Base-by-base conservation (phyloP, 1,140 invertebrate species). In the Pseudomyrmex dendroicus region DNA sequence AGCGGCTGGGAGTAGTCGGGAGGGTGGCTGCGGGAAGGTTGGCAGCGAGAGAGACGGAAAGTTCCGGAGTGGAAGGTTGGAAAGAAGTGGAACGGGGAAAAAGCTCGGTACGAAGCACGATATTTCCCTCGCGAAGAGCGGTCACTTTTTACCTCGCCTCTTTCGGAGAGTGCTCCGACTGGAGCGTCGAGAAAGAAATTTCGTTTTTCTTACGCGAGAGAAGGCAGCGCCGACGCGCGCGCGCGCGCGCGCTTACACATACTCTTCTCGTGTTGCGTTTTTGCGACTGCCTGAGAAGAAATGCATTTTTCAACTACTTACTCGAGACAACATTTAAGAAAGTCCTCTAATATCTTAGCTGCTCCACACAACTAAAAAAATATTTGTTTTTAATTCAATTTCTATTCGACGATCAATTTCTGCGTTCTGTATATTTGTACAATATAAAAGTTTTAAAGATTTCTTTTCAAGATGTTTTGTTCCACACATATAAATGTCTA, bases 121-220 rank as follows among this genome's bases (percentile, higher is more conserved):
- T 73, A 84, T 84, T 84, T 84, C 74, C 82, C 82, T 80, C 82
- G 54, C 82, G 73, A 64, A 84, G 66, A 74, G 63, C 66, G 73
- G 73, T 84, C 73, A 67, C 74, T 78, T 84, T 74, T 84, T 84
- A 66, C 82, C 73, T 74, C 82, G 74, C 62, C 76, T 80, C 76
- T 80, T 80, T 82, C 68, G 78, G 72, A 82, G 78, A 74, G 72
- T 80, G 76, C 76, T 78, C 76, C 76, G 76, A 78, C 76, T 70
- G 64, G 61, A 76, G 76, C 76, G 76, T 78, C 76, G 66, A 56
- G 12, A 80, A 80, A 80, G 76, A 80, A 80, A 80, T 80, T 80
- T 80, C 76, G 76, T 80, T 80, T 80, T 80, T 80, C 76, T 80
- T 80, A 56, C 46, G 66, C 64, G 76, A 2, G 66, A 54, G 44